These are phyloP conservation scores for Aleiodes alternator DNA, from an alignment of 2,888 invertebrate genomes.

Conservation along the genomic window DNA sequence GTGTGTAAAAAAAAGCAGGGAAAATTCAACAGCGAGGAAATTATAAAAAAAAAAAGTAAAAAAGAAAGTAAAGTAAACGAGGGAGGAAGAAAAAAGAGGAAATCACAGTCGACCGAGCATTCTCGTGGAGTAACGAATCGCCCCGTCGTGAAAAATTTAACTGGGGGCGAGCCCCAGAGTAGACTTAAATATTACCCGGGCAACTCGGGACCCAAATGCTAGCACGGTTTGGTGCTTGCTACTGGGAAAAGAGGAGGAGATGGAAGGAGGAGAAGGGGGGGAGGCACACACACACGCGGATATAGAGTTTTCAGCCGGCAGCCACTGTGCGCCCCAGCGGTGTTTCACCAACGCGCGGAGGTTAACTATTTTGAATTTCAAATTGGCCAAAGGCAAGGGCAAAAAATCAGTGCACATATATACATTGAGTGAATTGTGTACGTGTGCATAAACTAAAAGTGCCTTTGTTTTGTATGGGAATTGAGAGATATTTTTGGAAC, in stretches of 20 bases:
- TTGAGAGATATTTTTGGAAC: conserved; percentile 30
- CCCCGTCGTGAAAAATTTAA: conserved; percentile 50
- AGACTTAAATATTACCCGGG: conserved; percentile 54
- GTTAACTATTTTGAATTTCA: conserved; percentile 69
- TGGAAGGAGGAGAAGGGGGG: conserved; percentile 20
- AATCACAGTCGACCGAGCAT: conserved; percentile 44
- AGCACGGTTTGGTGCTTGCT: not conserved
- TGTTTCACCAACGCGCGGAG: conserved; percentile 50
- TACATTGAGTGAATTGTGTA: not conserved
- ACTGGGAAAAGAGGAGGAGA: conserved; percentile 19
- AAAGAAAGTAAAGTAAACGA: not conserved
- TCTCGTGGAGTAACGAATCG: conserved; percentile 42
- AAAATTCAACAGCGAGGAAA: not conserved
- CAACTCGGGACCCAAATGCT: conserved; percentile 43
- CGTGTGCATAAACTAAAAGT: not conserved
- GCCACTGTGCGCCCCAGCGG: conserved; percentile 35
- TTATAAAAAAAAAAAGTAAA: conserved; percentile 2
- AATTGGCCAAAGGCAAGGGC: conserved; percentile 60
- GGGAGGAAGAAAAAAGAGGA: not conserved
- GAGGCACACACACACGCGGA: conserved; percentile 25
- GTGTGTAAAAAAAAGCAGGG: not conserved
- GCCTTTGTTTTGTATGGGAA: conserved; percentile 18
- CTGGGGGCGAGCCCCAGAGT: conserved; percentile 41
- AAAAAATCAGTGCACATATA: conserved; percentile 49
- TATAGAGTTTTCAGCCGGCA: conserved; percentile 20